Percentiles rank a stretch among this genome's conserved stretches.
Conservation (phyloP, 2,113 vertebrate genomes). For the Rhinopomastus cyanomelas region DNA sequence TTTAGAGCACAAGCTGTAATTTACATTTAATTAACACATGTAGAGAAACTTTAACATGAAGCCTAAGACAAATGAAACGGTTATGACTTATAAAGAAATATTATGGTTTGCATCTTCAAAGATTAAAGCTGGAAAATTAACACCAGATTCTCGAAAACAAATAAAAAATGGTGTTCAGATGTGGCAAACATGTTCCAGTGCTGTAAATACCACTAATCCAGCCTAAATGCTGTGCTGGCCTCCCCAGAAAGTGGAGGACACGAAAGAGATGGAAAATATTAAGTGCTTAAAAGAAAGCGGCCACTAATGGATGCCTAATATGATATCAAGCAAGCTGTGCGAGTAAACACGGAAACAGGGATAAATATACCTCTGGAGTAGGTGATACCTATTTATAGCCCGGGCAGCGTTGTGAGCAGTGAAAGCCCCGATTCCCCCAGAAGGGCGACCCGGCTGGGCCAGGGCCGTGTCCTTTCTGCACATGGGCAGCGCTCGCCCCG, state of each 20-base stretch:
- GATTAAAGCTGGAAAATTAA: background rate
- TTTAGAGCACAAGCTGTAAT: background rate
- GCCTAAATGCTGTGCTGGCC: background rate
- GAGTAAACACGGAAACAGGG: fast-evolving
- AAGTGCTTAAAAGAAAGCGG: background rate
- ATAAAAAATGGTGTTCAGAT: background rate
- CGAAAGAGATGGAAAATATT: background rate
- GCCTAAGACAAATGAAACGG: background rate
- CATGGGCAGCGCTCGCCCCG: background rate
- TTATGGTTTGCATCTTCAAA: fast-evolving
- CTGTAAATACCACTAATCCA: background rate
- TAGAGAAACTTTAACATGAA: background rate
- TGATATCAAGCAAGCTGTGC: fast-evolving
- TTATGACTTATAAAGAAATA: background rate
- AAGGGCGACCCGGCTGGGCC: fast-evolving
- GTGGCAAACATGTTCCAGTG: background rate
- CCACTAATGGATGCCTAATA: background rate
- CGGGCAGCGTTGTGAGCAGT: background rate
- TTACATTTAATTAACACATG: background rate
- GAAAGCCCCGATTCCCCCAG: background rate
- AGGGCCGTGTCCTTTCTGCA: background rate
- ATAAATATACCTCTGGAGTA: background rate
- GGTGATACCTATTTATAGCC: fast-evolving
- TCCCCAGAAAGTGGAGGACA: background rate
- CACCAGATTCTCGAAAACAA: background rate